A percentile compares a stretch with the other conserved stretches of the same genome.
These are phyloP conservation scores for Enteromius fasciolatus DNA, from an alignment of 2,797 vertebrate species.

Conservation along the genomic window DNA sequence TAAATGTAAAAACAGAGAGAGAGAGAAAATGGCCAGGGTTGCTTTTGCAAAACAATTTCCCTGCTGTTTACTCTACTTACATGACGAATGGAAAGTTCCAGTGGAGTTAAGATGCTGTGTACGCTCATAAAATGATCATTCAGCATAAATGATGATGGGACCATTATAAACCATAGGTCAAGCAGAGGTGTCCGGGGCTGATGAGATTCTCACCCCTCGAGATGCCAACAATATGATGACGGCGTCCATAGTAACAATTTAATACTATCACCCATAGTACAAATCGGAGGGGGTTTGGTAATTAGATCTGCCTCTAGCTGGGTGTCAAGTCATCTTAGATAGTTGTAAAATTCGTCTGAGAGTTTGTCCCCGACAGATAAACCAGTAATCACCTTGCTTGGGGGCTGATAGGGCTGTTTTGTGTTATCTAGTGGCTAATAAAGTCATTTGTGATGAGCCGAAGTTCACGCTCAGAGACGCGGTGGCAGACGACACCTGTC, in stretches of 20 bases:
- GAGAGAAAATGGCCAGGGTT: slow-evolving; percentile 61
- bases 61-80: slow-evolving; percentile 71
- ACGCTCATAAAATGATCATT: slow-evolving; percentile 78
- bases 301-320: slow-evolving; percentile 21
- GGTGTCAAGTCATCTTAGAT: slow-evolving; percentile 54
- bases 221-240: background rate
- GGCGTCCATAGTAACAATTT: slow-evolving; percentile 4
- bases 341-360: slow-evolving; percentile 65
- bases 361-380: slow-evolving; percentile 75
- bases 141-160: slow-evolving; percentile 70
- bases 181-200: slow-evolving; percentile 33
- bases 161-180: slow-evolving; percentile 77
- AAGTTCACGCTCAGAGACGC: slow-evolving; percentile 73
- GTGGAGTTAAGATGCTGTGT: slow-evolving; percentile 69
- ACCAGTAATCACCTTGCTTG: slow-evolving; percentile 55
- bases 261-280: background rate
- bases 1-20: slow-evolving; percentile 66
- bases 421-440: slow-evolving; percentile 79
- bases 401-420: slow-evolving; percentile 76
- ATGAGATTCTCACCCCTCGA: background rate
- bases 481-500: slow-evolving; percentile 61
- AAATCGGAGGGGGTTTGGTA: background rate
- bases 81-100: slow-evolving; percentile 80
- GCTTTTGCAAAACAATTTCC: slow-evolving; percentile 72
- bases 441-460: slow-evolving; percentile 80